Evolutionary conservation across 2,888 invertebrate species (phyloP).

Genomic region (Cosmorhoe ocellata): DNA sequence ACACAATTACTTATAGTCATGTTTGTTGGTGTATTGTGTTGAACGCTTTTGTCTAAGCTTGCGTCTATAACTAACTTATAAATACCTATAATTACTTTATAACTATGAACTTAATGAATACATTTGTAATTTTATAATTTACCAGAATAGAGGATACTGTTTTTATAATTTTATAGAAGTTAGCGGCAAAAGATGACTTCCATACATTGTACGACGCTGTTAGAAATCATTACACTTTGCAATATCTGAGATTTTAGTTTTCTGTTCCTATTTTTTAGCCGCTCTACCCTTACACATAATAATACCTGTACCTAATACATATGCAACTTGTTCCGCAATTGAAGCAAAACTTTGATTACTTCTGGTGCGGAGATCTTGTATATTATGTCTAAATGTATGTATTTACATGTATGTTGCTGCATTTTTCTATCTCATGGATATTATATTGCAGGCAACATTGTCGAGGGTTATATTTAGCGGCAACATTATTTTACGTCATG

Average conservation of each 20-base stretch:
- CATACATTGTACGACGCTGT: constrained; percentile 12
- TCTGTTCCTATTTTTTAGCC: constrained; percentile 28
- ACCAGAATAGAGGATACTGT: constrained; percentile 8
- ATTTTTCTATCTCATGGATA: constrained; percentile 4
- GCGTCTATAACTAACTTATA: constrained; percentile 11
- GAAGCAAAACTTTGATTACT: too few species aligned
- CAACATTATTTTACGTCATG: constrained; percentile 12
- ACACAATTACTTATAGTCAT: constrained; percentile 21
- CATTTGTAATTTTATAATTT: constrained; percentile 25
- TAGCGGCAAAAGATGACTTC: constrained; percentile 15
- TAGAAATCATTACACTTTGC: constrained; percentile 17
- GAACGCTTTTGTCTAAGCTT: constrained; percentile 18
- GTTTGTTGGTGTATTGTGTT: constrained; percentile 16
- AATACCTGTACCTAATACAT: too few species aligned
- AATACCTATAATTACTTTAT: background rate
- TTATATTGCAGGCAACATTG: background rate
- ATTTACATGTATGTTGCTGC: constrained; percentile 1
- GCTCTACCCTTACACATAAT: background rate
- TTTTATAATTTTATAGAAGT: constrained; percentile 16
- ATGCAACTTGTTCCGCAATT: too few species aligned
- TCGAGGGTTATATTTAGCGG: background rate
- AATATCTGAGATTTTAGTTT: constrained; percentile 25
- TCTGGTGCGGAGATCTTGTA: too few species aligned
- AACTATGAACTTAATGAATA: constrained; percentile 5
- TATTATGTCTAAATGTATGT: too few species aligned